Conservation (phyloP, 1,140 invertebrate species). For the Drosophila carrolli region DNA sequence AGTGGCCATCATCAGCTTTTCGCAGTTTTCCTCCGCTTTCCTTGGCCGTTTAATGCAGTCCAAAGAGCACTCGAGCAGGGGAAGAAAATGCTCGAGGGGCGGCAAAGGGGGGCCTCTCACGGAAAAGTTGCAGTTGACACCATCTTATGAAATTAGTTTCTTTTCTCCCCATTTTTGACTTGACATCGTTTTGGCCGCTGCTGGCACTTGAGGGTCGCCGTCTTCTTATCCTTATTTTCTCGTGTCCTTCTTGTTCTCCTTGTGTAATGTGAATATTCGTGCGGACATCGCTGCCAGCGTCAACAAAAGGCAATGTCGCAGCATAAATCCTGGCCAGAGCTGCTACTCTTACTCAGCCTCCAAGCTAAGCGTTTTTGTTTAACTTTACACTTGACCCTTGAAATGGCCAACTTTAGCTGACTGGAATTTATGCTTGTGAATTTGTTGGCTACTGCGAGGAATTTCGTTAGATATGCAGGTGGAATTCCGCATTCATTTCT, state of each 20-base stretch:
- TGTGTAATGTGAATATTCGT: conserved; percentile 67
- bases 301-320: conserved; percentile 51
- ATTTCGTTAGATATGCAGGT: conserved; percentile 6
- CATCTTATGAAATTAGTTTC: conserved; percentile 64
- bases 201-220: conserved; percentile 34
- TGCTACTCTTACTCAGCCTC: neutral
- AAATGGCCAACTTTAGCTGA: conserved; percentile 44
- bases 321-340: conserved; percentile 50
- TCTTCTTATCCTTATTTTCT: conserved; percentile 2
- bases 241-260: conserved; percentile 12
- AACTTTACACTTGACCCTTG: conserved; percentile 69
- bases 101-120: conserved; percentile 7
- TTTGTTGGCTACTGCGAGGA: neutral
- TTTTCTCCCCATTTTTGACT: conserved; percentile 52
- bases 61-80: conserved; percentile 38
- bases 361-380: conserved; percentile 65
- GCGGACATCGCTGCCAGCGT: conserved; percentile 27
- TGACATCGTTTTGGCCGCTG: conserved; percentile 57
- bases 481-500: neutral
- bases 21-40: conserved; percentile 12
- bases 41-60: conserved; percentile 54
- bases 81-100: conserved; percentile 21
- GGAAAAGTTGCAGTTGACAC: conserved; percentile 68
- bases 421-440: conserved; percentile 24
- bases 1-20: conserved; percentile 23